Evolutionary conservation across 2,797 vertebrate species (phyloP).

Genomic region (Melanotaenia pygmaea): DNA sequence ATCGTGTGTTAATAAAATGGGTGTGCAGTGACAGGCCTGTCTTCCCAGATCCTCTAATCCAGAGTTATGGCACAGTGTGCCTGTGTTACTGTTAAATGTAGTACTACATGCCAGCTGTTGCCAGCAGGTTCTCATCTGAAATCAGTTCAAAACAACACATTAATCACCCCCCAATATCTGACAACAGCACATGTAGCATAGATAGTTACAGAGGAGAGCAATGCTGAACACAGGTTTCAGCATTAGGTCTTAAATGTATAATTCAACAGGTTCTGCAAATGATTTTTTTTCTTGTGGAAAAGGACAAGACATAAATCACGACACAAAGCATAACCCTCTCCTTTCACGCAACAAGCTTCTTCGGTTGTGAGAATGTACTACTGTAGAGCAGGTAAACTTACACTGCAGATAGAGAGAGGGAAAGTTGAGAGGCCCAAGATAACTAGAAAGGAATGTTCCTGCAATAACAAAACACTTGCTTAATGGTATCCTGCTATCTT

Average conservation of each 20-base stretch:
- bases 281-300: neutral
- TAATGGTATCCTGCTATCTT: constrained; percentile 68
- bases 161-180: constrained; percentile 47
- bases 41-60: constrained; percentile 72
- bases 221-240: constrained; percentile 21
- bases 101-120: constrained; percentile 73
- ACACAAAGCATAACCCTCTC: neutral
- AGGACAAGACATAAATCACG: neutral
- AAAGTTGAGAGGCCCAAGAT: constrained; percentile 67
- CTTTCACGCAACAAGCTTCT: constrained; percentile 20
- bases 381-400: constrained; percentile 56
- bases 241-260: neutral
- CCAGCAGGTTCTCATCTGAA: constrained; percentile 66
- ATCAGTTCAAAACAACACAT: constrained; percentile 47
- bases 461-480: constrained; percentile 73
- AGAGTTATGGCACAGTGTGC: constrained; percentile 75
- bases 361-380: constrained; percentile 31
- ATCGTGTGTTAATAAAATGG: constrained; percentile 67
- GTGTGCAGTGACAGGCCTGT: constrained; percentile 74
- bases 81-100: constrained; percentile 75
- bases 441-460: constrained; percentile 68
- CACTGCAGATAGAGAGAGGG: constrained; percentile 50
- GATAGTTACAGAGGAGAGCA: constrained; percentile 27
- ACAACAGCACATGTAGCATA: constrained; percentile 31
- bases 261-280: constrained; percentile 19